Percentiles rank a stretch among this genome's conserved stretches.
Evolutionary conservation across 2,113 vertebrate species (phyloP).

Genomic region (Globicephala melas): DNA sequence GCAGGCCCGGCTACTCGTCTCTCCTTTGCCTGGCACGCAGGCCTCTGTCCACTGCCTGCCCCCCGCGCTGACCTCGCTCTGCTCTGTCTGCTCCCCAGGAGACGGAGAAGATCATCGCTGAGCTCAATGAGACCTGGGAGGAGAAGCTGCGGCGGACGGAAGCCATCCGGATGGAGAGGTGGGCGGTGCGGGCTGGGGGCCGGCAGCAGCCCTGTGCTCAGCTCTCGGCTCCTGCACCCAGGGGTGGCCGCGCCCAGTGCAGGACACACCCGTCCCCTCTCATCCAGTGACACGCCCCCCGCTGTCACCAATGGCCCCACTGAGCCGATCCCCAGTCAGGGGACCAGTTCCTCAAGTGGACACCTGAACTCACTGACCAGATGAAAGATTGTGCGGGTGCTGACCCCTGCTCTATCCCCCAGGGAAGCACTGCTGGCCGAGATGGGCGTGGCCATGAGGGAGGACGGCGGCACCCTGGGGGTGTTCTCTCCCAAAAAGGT

Average conservation of each 20-base stretch:
- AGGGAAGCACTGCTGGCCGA: slow-evolving; percentile 97
- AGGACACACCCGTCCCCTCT: neutral
- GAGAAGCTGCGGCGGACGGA: slow-evolving; percentile 96
- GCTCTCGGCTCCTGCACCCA: neutral
- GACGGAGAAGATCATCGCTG: slow-evolving; percentile 98
- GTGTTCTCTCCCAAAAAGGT: slow-evolving; percentile 99
- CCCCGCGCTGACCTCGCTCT: fast-evolving
- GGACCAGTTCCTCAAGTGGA: fast-evolving
- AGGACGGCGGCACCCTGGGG: slow-evolving; percentile 95
- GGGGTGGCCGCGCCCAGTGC: fast-evolving
- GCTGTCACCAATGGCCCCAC: fast-evolving
- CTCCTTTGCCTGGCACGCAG: neutral
- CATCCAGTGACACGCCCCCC: neutral
- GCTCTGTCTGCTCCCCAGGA: slow-evolving; percentile 81
- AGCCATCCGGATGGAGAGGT: slow-evolving; percentile 98
- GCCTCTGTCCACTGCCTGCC: neutral
- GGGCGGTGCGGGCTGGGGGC: neutral
- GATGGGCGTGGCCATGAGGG: slow-evolving; percentile 98
- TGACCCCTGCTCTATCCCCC: slow-evolving; percentile 51
- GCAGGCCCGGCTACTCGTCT: neutral
- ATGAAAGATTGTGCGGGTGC: neutral
- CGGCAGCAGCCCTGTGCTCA: no score
- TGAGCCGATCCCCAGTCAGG: neutral
- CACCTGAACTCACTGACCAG: neutral
- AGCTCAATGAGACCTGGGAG: slow-evolving; percentile 98